Evolutionary conservation across 37 sponge, comb jelly and placozoan genomes (phyloP).

Genomic region (Chondrilla cf. caribensis): DNA sequence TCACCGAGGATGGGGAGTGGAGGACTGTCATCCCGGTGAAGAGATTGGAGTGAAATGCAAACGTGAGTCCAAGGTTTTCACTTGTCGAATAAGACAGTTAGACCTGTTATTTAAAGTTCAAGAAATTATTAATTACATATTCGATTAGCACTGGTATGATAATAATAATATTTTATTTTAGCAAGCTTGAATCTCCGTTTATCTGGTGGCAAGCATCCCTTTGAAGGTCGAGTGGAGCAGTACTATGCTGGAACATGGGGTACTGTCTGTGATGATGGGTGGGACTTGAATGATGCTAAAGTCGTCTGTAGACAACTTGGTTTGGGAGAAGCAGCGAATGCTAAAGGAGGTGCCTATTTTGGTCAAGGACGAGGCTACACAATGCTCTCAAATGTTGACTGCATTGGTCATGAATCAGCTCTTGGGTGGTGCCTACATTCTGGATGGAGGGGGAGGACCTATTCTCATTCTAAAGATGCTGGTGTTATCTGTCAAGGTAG

Average conservation of each 20-base stretch:
- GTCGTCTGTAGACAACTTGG: constrained; percentile 34
- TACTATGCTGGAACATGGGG: constrained; percentile 30
- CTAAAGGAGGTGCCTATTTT: constrained; percentile 2
- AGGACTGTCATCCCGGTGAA: not conserved
- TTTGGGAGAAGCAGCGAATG: constrained; percentile 2
- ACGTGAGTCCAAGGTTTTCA: not conserved
- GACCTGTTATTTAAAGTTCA: not conserved
- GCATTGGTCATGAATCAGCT: constrained; percentile 4
- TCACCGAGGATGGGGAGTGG: constrained; percentile 20
- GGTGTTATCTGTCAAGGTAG: constrained; percentile 9
- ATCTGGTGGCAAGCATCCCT: not conserved
- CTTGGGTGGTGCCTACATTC: not conserved
- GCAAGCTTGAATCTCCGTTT: not conserved
- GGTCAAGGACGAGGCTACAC: not conserved
- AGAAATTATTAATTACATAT: too few species aligned
- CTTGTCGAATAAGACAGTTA: too few species aligned
- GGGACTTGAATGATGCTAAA: constrained; percentile 25
- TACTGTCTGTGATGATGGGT: constrained; percentile 11
- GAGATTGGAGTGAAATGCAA: constrained; percentile 12
- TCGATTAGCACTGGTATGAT: too few species aligned
- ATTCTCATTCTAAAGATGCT: not conserved
- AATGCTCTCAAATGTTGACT: constrained; percentile 19
- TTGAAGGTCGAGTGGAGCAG: constrained; percentile 27
- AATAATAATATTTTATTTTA: too few species aligned
- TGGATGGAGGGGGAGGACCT: not conserved